Percentiles rank a stretch among this genome's conserved stretches.
phyloP scores from a whole-genome alignment of 2,113 vertebrate genomes.

The Zosterops lateralis region DNA sequence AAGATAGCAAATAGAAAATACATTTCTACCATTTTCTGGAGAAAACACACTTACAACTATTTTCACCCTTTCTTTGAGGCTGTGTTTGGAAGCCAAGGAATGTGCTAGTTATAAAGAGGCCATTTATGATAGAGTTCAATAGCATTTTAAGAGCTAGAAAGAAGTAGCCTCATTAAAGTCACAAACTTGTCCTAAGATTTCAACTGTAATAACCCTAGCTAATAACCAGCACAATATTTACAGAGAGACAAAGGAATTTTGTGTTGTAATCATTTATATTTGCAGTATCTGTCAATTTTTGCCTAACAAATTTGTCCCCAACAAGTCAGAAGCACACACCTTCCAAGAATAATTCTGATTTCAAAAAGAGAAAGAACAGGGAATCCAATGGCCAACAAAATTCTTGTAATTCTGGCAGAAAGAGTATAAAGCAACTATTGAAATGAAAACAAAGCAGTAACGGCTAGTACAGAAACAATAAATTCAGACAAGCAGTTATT shows the following conservation, averaged over 20 bases:
- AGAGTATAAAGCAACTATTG: background rate
- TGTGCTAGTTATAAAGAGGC: conserved; percentile 52
- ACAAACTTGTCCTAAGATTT: background rate
- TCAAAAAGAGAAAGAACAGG: background rate
- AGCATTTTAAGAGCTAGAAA: conserved; percentile 43
- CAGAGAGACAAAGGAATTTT: background rate
- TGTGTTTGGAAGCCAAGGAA: conserved; percentile 49
- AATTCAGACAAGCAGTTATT: background rate
- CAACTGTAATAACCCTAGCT: conserved; percentile 12
- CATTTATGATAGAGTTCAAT: conserved; percentile 51
- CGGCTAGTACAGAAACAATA: background rate
- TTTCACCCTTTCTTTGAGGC: conserved; percentile 37
- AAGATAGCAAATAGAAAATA: background rate
- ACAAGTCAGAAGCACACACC: background rate
- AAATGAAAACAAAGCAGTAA: background rate
- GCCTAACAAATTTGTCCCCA: background rate
- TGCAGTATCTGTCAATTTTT: background rate
- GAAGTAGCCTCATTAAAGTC: conserved; percentile 15
- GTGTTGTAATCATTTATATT: background rate
- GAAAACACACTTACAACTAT: conserved; percentile 12
- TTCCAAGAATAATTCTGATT: background rate
- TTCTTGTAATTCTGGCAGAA: background rate
- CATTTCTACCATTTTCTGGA: background rate
- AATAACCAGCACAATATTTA: conserved; percentile 12
- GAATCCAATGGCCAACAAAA: background rate